Evolutionary conservation across 2,797 vertebrate species (phyloP), one percentile per base, ranked within the genome.

Genomic region (Myotis vivesi): DNA sequence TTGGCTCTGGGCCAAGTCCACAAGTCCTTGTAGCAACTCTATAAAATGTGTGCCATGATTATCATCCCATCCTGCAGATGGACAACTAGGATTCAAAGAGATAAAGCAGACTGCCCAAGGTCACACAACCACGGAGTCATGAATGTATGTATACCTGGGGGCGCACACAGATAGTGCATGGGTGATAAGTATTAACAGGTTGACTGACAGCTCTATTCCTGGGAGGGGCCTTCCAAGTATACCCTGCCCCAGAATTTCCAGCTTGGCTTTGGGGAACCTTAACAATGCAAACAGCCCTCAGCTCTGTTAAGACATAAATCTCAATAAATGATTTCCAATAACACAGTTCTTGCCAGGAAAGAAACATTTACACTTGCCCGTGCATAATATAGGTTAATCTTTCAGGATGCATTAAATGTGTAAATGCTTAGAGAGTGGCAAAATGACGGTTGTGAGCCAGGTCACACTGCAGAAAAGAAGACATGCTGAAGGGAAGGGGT

Each of bases 281-380:
- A 91, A 92, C 57, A 59, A 86, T 33, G 13, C 82, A 94, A 95
- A 86, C 44, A 95, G 20, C 62, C 49, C 46, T 75, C n/a, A 41
- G 62, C 23, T 41, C 73, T 92, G 72, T 85, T 89, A 96, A 57
- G 88, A 95, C 81, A 95, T 91, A 97, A 97, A 97, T 96, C 94
- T 93, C 94, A 72, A 89, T 91, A 94, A 96, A 94, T 82, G 89
- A 92, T 96, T 96, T 96, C 94, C 96, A 94, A 96, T 96, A 94
- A 69, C 76, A 95, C 68, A 71, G 41, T 49, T 64, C 80, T 94
- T 94, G 92, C 96, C 97, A 97, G 92, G 82, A 96, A 96, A 96
- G 87, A 96, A 97, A 87, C 53, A 75, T 89, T 81, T 91, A 94
- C 76, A 81, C 75, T 82, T 89, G 59, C 71, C 87, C 5, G 0